Evolutionary conservation across 2,797 vertebrate species (phyloP).

Genomic region (Anguilla marmorata): DNA sequence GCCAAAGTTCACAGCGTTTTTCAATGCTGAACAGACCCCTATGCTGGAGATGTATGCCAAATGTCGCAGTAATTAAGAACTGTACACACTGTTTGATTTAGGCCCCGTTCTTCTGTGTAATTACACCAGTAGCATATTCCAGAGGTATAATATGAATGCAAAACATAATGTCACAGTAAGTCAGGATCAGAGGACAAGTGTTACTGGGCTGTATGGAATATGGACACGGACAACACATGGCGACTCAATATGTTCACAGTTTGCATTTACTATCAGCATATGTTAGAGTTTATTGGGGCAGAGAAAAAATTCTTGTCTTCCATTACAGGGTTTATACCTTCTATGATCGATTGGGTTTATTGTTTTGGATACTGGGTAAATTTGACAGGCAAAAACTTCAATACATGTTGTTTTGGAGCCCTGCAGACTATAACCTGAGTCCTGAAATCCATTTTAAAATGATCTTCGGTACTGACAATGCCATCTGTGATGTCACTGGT

Average conservation of each 20-base stretch:
- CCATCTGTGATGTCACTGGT: neutral
- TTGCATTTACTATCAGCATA: neutral
- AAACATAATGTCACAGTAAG: neutral
- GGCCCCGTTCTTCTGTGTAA: neutral
- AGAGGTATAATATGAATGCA: neutral
- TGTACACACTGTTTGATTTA: neutral
- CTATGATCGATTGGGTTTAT: neutral
- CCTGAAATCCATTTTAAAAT: neutral
- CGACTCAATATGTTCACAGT: neutral
- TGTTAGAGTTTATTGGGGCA: neutral
- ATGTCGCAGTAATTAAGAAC: conserved; percentile 11
- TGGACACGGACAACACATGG: neutral
- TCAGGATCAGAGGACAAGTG: neutral
- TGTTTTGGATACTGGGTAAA: too few relatives aligned
- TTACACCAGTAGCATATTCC: neutral
- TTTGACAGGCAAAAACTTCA: neutral
- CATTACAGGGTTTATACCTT: neutral
- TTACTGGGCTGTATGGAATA: neutral
- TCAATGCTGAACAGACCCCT: neutral
- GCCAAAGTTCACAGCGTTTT: neutral
- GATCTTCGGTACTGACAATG: neutral
- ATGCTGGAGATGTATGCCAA: neutral
- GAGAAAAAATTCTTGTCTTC: neutral
- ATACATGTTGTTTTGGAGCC: neutral
- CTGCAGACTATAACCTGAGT: neutral